Base-by-base conservation (phyloP, 2,888 invertebrate species). In the Drosophila mimica region DNA sequence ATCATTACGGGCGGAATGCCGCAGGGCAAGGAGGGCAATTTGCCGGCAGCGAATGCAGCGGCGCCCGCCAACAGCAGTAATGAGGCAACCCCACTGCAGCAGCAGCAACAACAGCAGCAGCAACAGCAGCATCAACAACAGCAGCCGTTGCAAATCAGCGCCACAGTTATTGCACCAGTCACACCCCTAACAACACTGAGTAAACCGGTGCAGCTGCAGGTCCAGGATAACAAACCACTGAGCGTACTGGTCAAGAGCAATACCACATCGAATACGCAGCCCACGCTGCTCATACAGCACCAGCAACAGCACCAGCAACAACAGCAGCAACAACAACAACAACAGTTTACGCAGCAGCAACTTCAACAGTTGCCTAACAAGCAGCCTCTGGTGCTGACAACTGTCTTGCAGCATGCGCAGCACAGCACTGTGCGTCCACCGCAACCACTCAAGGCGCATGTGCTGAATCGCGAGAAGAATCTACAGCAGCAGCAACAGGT, bases 1-100 rank as follows among this genome's bases (percentile, higher is more conserved):
- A 93, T 96, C 81, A 93, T 96, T 38, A 95, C 95, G 66, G 95
- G 95, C 0, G 95, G 96, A 30, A 94, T 94, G 95, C 84, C 90
- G 0, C 96, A 96, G 82, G 95, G 95, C 56, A 96, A 96, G 88
- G 96, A 96, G 88, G 90, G 92, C 5, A 92, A 90, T 60, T 66
- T 92, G 40, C 92, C 92, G 8, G 89, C 91, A 28, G 89, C 92
- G 1, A 91, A 90, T 43, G 91, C 89, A 6, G 89, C 83, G n/a
- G 91, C 82, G 7, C 60, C 87, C 40, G 75, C 89, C 28, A 77
- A 78, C 70, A 72, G 83, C 68, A 64, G 74, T 72, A 81, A 74
- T 48, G 76, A 69, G 17, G 5, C 63, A 43, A 25, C 48, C 43
- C 56, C 74, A 30, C 31, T 68, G 13, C 75, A 67, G 25, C 83